Base-by-base conservation (phyloP, 2,113 vertebrate species). In the Cavia aperea region DNA sequence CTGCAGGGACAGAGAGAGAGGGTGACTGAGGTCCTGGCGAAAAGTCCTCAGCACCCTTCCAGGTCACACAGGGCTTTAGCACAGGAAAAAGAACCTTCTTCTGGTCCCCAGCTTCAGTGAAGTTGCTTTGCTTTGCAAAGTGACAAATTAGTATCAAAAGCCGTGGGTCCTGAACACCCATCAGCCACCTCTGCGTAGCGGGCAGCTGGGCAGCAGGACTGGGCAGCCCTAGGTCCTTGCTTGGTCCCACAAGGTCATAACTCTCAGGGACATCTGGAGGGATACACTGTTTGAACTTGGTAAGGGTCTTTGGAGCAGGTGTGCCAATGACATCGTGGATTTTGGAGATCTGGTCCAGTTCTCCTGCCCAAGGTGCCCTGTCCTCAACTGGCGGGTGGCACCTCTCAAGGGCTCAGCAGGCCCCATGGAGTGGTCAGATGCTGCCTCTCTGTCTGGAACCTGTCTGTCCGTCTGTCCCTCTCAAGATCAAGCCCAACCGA, bases 301-400 rank as follows among this genome's bases (percentile, higher is more conserved):
- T 96, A 81, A 99, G 98, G n/a, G 98, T 97, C 92, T 97, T 97
- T 79, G 96, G 96, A 66, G 98, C 96, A 15, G 98, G 98, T 0
- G 98, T 98, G 88, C 98, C 98, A 81, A 96, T 90, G 91, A 99
- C 92, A 0, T 98, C 97, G 1, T 98, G 98, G 96, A 99, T 98
- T 97, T 98, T 98, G 93, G 98, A 97, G 94, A 99, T 98, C 93
- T 98, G 98, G 96, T 99, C 98, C 95, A 99, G 93, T 96, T 99
- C 98, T 39, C 39, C 39, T 77, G 70, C 43, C 73, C 23, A 2
- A 49, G 12, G 39, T 10, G 8, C 39, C 72, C 14, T 43, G 23
- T 26, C 72, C 73, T 75, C 73, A 49, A 24, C 21, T 75, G 23
- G 23, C 5, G n/a, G 81, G 29, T 23, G 7, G 12, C 43, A 36